Conservation (phyloP, 2,797 vertebrate species). For the Lophius americanus region DNA sequence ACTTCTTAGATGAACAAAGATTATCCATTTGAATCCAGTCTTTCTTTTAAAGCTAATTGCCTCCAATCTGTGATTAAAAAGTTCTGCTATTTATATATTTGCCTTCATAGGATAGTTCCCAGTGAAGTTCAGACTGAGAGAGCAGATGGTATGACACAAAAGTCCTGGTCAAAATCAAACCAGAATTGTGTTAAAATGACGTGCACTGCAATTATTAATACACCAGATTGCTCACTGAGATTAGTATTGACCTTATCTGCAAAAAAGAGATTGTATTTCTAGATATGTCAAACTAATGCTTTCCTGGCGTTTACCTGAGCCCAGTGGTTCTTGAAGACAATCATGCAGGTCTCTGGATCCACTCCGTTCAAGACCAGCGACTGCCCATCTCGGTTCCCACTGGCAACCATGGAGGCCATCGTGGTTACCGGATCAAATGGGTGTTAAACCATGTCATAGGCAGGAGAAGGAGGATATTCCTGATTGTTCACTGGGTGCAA, state of each 20-base stretch:
- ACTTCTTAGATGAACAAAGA: not conserved
- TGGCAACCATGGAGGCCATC: constrained; percentile 90
- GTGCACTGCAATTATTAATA: not conserved
- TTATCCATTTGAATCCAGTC: not conserved
- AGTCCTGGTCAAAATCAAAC: not conserved
- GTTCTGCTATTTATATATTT: no score
- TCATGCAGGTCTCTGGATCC: constrained; percentile 99
- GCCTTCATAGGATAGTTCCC: no score
- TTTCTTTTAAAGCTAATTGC: not conserved
- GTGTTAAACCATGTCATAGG: constrained; percentile 86
- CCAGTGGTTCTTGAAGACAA: constrained; percentile 99
- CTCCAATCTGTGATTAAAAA: no score
- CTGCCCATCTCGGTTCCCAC: constrained; percentile 83
- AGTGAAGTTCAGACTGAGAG: no score
- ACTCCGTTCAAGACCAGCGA: constrained; percentile 88
- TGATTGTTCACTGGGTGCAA: constrained; percentile 55
- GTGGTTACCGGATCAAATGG: constrained; percentile 54
- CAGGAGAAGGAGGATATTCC: constrained; percentile 42
- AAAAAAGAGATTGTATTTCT: not conserved
- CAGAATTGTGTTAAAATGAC: not conserved
- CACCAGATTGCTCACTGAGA: not conserved
- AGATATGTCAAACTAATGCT: not conserved
- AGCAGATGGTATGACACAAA: not conserved
- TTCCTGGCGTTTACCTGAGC: constrained; percentile 86
- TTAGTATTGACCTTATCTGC: not conserved